Percentiles rank a stretch among this genome's conserved stretches.
phyloP scores from a whole-genome alignment of 2,797 vertebrate genomes.

The Nyctalus aviator region DNA sequence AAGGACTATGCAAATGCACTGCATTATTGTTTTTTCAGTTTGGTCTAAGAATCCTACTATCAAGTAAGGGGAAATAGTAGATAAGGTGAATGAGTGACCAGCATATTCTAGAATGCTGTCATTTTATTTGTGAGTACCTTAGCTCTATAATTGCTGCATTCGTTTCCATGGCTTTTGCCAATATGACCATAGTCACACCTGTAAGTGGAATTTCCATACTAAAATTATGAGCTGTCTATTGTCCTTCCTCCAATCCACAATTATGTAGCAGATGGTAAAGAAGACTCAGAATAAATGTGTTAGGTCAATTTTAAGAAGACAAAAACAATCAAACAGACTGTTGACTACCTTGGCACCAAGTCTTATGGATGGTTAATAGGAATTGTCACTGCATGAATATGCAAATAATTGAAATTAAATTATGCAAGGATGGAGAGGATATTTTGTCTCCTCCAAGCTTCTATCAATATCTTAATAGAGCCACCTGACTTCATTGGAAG shows the following conservation, averaged over 20 bases:
- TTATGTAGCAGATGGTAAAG: constrained; percentile 78
- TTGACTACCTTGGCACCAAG: constrained; percentile 76
- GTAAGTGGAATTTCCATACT: constrained; percentile 53
- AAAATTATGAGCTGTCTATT: constrained; percentile 61
- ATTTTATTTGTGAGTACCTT: not conserved
- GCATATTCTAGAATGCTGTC: not conserved
- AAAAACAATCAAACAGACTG: constrained; percentile 72
- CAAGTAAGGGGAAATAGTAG: not conserved
- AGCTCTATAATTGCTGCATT: constrained; percentile 33
- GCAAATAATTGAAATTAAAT: constrained; percentile 72
- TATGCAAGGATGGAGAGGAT: constrained; percentile 26
- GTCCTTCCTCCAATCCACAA: constrained; percentile 66
- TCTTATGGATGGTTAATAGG: constrained; percentile 61
- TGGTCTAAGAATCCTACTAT: constrained; percentile 23
- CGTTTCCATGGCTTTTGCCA: constrained; percentile 60
- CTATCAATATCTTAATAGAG: constrained; percentile 51
- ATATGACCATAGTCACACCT: constrained; percentile 55
- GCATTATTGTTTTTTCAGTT: not conserved
- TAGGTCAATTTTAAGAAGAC: constrained; percentile 76
- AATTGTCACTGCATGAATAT: constrained; percentile 52
- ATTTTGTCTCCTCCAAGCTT: constrained; percentile 25
- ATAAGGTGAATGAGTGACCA: not conserved
- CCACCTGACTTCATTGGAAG: constrained; percentile 60
- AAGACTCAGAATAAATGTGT: constrained; percentile 75
- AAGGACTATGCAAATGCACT: not conserved